phyloP scores from a whole-genome alignment of 2,113 vertebrate species.

The Xenus cinereus region DNA sequence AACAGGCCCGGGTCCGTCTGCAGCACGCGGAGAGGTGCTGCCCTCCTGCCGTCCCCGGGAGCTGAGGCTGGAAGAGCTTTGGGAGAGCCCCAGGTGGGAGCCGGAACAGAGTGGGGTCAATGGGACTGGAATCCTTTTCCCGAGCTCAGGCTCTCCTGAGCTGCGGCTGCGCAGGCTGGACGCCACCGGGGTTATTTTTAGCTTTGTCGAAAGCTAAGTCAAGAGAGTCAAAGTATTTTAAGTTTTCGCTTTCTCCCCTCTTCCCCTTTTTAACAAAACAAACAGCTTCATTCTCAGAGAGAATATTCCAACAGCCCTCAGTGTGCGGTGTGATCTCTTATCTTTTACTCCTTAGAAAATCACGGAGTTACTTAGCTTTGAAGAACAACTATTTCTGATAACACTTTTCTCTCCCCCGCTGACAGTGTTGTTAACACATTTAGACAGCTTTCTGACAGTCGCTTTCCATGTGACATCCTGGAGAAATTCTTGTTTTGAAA shows the following conservation, averaged over 20 bases:
- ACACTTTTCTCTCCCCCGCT: slow-evolving; percentile 11
- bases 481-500: background rate
- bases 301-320: background rate
- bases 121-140: background rate
- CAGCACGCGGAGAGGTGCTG: background rate
- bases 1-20: background rate
- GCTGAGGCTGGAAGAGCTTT: background rate
- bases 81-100: background rate
- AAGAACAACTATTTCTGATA: slow-evolving; percentile 36
- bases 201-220: background rate
- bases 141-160: background rate
- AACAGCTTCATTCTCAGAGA: background rate
- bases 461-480: background rate
- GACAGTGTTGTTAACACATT: slow-evolving; percentile 47
- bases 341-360: slow-evolving; percentile 18
- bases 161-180: background rate
- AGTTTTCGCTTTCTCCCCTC: background rate
- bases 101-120: background rate
- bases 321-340: background rate
- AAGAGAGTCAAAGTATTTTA: background rate
- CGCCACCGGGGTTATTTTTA: background rate
- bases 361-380: slow-evolving; percentile 22
- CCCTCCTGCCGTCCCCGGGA: too few relatives aligned
- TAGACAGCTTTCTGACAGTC: background rate
- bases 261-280: slow-evolving; percentile 38